phyloP scores from a whole-genome alignment of 2,797 vertebrate genomes.

The Otus scops region DNA sequence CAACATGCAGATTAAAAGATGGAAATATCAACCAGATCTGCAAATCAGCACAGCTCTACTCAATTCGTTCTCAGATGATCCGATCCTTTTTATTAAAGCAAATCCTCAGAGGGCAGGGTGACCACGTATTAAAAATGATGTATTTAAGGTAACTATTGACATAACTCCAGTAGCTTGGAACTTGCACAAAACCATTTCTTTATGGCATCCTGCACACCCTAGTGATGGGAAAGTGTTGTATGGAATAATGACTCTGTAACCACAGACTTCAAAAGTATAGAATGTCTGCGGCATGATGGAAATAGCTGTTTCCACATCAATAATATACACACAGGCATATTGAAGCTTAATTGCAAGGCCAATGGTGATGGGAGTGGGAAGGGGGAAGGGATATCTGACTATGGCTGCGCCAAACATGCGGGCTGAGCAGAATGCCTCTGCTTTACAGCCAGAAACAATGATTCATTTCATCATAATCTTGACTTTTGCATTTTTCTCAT shows the following conservation, averaged over 20 bases:
- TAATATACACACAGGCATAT: constrained; percentile 16
- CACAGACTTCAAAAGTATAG: constrained; percentile 62
- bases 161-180: constrained; percentile 12
- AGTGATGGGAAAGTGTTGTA: constrained; percentile 44
- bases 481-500: constrained; percentile 56
- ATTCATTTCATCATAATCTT: constrained; percentile 55
- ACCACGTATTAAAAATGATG: not conserved
- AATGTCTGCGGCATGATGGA: constrained; percentile 42
- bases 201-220: constrained; percentile 52
- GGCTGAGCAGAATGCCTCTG: not conserved
- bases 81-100: not conserved
- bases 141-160: constrained; percentile 21
- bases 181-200: constrained; percentile 28
- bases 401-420: not conserved
- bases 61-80: not conserved
- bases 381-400: not conserved
- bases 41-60: not conserved
- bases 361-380: not conserved
- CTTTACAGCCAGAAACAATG: constrained; percentile 48
- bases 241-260: constrained; percentile 44
- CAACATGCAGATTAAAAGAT: constrained; percentile 27
- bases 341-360: constrained; percentile 32
- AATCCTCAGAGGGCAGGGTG: not conserved
- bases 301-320: constrained; percentile 47
- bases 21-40: constrained; percentile 26